A percentile compares a stretch with the other conserved stretches of the same genome.
These are phyloP conservation scores for Chrysomela aeneicollis DNA, from an alignment of 2,888 invertebrate genomes.

Conservation along the genomic window DNA sequence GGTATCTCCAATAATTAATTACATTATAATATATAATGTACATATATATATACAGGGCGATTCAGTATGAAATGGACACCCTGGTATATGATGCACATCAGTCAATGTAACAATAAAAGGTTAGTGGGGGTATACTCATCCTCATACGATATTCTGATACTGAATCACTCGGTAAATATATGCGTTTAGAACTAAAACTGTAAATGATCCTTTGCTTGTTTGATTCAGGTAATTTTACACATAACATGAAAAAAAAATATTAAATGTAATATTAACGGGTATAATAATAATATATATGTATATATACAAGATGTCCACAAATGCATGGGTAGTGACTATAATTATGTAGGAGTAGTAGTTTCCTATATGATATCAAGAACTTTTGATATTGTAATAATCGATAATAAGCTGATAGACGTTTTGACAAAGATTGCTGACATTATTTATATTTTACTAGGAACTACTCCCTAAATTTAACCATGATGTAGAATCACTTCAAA, in stretches of 20 bases:
- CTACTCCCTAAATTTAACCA: not conserved
- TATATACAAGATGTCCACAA: not conserved
- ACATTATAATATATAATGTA: not conserved
- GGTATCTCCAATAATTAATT: not conserved
- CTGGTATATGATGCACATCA: not conserved
- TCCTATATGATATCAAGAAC: too few relatives aligned
- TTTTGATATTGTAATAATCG: too few relatives aligned
- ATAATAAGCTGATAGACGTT: too few relatives aligned
- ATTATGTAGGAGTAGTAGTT: too few relatives aligned
- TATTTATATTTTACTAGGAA: too few relatives aligned
- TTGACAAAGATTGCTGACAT: too few relatives aligned
- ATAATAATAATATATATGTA: not conserved
- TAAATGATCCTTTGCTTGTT: not conserved
- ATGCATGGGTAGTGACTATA: not conserved
- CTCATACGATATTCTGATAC: not conserved
- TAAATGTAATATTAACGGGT: not conserved
- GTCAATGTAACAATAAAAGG: too few relatives aligned
- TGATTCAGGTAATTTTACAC: not conserved
- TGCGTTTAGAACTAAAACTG: not conserved
- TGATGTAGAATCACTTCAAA: not conserved
- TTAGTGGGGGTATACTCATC: too few relatives aligned
- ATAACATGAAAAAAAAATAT: not conserved
- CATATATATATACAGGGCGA: not conserved
- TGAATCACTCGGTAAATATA: slow-evolving; percentile 12
- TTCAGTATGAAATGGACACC: not conserved